A percentile compares a stretch with the other conserved stretches of the same genome.
These are phyloP conservation scores for Heloderma charlesbogerti DNA, from an alignment of 2,113 vertebrate species.

Conservation along the genomic window DNA sequence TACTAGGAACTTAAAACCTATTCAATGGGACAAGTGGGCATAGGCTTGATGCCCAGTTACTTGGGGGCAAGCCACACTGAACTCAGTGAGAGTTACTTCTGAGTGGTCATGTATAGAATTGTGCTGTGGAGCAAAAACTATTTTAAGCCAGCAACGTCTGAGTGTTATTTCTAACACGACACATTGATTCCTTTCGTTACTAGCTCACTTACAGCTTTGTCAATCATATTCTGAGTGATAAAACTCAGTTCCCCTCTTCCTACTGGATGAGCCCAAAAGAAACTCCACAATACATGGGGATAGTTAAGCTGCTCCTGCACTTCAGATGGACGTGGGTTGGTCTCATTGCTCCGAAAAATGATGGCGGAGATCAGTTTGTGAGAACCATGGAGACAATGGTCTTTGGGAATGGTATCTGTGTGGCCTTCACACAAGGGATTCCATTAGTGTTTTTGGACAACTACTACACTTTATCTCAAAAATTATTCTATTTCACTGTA, in stretches of 20 bases:
- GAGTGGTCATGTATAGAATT: neutral
- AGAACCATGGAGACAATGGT: neutral
- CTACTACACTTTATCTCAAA: accelerated
- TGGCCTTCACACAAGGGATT: neutral
- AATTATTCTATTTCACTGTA: neutral
- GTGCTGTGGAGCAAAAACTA: neutral
- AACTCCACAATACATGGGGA: neutral
- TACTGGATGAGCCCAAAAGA: constrained; percentile 20
- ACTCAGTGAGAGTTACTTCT: no score
- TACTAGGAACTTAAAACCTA: neutral
- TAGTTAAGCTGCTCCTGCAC: constrained; percentile 9
- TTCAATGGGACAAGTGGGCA: neutral
- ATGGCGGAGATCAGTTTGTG: neutral
- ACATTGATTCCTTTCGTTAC: neutral
- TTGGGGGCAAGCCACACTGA: no score
- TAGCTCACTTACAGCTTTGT: constrained; percentile 8
- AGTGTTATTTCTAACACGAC: neutral
- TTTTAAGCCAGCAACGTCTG: neutral
- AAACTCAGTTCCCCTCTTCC: neutral
- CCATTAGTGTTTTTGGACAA: neutral
- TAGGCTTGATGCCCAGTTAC: no score
- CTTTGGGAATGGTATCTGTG: neutral
- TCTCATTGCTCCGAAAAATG: neutral
- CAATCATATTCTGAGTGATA: neutral
- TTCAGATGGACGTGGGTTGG: constrained; percentile 14